These are phyloP conservation scores for Pseudomyrmex sp. DNA, from an alignment of 1,140 invertebrate species.

Conservation along the genomic window DNA sequence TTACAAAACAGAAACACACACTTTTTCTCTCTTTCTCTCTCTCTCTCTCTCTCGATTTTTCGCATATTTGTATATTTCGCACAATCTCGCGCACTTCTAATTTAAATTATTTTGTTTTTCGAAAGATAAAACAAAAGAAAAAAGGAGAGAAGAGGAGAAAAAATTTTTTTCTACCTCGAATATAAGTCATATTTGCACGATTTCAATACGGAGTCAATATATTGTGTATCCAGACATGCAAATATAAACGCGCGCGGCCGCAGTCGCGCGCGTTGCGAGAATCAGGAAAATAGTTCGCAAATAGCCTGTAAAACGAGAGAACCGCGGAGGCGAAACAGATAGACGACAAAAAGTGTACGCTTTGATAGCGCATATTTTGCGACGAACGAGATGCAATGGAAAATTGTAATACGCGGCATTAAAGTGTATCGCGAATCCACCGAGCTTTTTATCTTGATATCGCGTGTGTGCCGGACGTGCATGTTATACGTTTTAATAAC, in stretches of 20 bases:
- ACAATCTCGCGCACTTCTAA: not conserved
- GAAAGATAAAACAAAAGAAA: not conserved
- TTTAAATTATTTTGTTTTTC: not conserved
- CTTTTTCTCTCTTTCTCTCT: too few relatives aligned
- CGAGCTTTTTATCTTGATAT: slow-evolving; percentile 18
- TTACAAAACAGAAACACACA: too few relatives aligned
- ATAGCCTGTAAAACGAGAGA: not conserved
- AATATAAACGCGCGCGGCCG: not conserved
- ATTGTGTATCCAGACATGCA: not conserved
- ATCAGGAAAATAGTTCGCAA: slow-evolving; percentile 17
- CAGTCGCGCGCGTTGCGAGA: not conserved
- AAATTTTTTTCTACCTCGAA: not conserved
- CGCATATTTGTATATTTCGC: not conserved
- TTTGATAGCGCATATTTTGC: slow-evolving; percentile 16
- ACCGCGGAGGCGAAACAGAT: not conserved
- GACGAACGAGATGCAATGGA: not conserved
- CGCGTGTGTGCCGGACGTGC: not conserved
- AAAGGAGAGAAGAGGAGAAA: not conserved
- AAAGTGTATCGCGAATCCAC: not conserved
- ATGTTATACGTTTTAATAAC: slow-evolving; percentile 26
- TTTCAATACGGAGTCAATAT: not conserved
- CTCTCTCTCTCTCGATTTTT: not conserved
- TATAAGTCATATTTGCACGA: not conserved
- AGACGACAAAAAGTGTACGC: not conserved
- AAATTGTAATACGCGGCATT: not conserved